Base-by-base conservation (phyloP, 2,797 vertebrate genomes). In the Enteromius radiatus region DNA sequence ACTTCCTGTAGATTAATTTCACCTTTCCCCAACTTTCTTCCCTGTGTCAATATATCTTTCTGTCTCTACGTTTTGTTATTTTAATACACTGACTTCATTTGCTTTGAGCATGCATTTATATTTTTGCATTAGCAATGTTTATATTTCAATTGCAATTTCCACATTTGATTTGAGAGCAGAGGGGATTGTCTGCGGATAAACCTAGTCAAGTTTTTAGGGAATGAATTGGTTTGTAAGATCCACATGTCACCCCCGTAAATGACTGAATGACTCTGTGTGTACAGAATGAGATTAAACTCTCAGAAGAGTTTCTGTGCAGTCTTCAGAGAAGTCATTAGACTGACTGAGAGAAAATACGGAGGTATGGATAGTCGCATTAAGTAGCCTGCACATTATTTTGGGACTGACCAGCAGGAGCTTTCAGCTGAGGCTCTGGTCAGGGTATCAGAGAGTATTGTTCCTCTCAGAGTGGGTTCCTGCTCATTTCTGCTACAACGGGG, bases 401-500 rank as follows among this genome's bases (percentile, higher is more conserved):
- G 54, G 73, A 73, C 81, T 78, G 81, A 14, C 36, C 2, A n/a
- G 45, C 59, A 23, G 21, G 15, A 38, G 12, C 28, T 61, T n/a
- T 59, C 33, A 63, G 61, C 21, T 45, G 41, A 76, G 47, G 56
- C 54, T 77, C 64, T 54, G 36, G 56, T 76, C 76, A 83, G 81
- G 49, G 49, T 71, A 81, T 85, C 70, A 69, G 59, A 78, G 4
- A 76, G 43, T 77, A 68, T 80, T 75, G 74, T 43, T 47, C 5
- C 10, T 10, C n/a, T 80, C 69, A 81, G 19, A 12, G n/a, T 5
- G n/a, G 49, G 31, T 26, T 17, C 65, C 43, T 49, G n/a, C 26
- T 52, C n/a, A 41, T 80, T 80, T 84, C 82, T 84, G 63, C 64
- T 74, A 69, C 52, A 74, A 67, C 80, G 23, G 43, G 4, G 82